phyloP scores from a whole-genome alignment of 2,797 vertebrate genomes.

The Morus bassanus region DNA sequence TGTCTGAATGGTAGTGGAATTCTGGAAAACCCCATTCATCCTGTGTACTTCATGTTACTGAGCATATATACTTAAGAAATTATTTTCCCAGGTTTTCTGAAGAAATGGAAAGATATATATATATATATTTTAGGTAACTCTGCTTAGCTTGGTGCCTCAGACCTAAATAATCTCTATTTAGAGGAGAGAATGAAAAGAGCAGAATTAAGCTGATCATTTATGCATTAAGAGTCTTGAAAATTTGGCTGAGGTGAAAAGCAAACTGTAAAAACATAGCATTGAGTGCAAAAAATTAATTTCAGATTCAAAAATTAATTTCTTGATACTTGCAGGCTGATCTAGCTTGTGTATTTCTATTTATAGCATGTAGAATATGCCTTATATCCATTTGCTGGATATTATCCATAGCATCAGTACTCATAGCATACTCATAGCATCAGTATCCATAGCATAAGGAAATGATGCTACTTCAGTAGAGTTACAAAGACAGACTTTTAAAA shows the following conservation, averaged over 20 bases:
- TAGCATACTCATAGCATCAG: neutral
- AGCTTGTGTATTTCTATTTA: neutral
- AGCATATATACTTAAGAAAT: neutral
- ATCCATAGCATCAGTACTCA: neutral
- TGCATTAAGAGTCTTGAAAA: neutral
- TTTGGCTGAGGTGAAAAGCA: neutral
- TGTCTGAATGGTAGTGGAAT: neutral
- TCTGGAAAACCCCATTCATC: neutral
- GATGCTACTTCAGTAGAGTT: neutral
- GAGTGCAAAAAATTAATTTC: neutral
- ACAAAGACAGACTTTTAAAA: neutral
- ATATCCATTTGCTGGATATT: neutral
- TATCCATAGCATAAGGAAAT: neutral
- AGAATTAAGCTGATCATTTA: neutral
- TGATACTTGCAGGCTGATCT: neutral
- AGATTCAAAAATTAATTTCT: neutral
- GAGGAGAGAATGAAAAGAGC: neutral
- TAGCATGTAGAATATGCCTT: neutral
- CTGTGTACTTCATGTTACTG: neutral
- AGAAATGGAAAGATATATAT: neutral
- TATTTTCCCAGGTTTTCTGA: neutral
- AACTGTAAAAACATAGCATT: neutral
- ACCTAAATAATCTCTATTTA: neutral
- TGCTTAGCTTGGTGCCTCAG: neutral
- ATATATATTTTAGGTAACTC: neutral